Evolutionary conservation across 2,888 invertebrate genomes (phyloP).

Genomic region (Drosophila rellima): DNA sequence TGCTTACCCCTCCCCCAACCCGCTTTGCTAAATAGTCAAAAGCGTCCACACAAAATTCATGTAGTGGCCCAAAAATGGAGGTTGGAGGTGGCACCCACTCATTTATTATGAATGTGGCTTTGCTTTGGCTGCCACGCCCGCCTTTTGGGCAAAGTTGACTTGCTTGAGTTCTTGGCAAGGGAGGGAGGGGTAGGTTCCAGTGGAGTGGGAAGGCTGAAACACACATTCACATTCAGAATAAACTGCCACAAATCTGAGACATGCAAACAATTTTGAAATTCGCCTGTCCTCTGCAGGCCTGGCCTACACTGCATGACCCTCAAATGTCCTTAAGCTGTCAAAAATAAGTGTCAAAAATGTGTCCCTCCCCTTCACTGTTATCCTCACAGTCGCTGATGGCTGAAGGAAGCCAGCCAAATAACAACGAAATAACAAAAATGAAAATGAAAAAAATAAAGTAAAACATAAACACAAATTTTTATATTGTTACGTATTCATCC

Average conservation of each 20-base stretch:
- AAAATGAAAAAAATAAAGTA: conserved; percentile 56
- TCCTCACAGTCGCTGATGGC: neutral
- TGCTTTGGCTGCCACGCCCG: conserved; percentile 11
- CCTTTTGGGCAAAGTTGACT: conserved; percentile 4
- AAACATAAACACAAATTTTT: conserved; percentile 74
- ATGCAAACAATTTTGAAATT: conserved; percentile 63
- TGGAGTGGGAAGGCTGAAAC: conserved; percentile 1
- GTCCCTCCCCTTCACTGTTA: conserved; percentile 5
- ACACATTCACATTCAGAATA: conserved; percentile 56
- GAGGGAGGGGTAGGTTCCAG: neutral
- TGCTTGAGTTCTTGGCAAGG: too few relatives aligned
- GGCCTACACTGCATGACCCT: conserved; percentile 65
- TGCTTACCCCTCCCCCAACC: neutral
- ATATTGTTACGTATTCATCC: conserved; percentile 71
- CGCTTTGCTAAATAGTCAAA: conserved; percentile 31
- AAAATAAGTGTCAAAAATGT: conserved; percentile 72
- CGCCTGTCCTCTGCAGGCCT: conserved; percentile 8
- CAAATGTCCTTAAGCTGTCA: conserved; percentile 79
- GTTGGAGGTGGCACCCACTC: conserved; percentile 24
- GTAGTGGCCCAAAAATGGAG: conserved; percentile 33
- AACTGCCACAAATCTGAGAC: conserved; percentile 69
- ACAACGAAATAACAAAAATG: conserved; percentile 63
- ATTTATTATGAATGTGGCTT: conserved; percentile 57
- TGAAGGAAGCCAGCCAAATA: conserved; percentile 36
- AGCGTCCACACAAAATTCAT: conserved; percentile 43